phyloP scores from a whole-genome alignment of 2,113 vertebrate species.

The Crotalus helleri region DNA sequence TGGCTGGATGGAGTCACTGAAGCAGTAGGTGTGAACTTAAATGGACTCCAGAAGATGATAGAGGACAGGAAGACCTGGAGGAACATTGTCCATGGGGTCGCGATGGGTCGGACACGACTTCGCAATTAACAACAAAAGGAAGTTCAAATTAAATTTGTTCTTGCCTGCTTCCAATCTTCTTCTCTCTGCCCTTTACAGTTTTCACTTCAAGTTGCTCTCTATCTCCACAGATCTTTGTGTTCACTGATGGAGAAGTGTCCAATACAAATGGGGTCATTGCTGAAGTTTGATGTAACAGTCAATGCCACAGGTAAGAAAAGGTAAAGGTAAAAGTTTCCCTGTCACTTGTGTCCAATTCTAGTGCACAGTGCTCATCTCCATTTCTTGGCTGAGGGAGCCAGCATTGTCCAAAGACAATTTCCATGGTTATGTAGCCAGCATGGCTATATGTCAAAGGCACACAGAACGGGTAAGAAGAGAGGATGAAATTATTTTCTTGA shows the following conservation, averaged over 20 bases:
- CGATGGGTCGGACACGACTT: too few species aligned
- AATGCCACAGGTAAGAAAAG: conserved; percentile 73
- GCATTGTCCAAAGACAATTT: too few species aligned
- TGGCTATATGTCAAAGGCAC: too few species aligned
- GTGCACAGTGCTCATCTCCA: not conserved
- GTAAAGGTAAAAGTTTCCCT: not conserved
- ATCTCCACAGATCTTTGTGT: conserved; percentile 78
- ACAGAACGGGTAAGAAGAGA: conserved; percentile 65
- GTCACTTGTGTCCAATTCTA: not conserved
- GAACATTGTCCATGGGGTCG: too few species aligned
- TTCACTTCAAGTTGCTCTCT: conserved; percentile 4
- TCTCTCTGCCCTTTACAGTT: not conserved
- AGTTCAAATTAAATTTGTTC: not conserved
- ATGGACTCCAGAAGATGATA: too few species aligned
- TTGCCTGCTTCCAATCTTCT: not conserved
- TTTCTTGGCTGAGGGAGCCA: too few species aligned
- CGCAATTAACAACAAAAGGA: too few species aligned
- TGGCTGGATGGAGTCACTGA: too few species aligned
- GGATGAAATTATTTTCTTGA: not conserved
- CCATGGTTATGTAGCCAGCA: too few species aligned
- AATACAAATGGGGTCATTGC: conserved; percentile 74
- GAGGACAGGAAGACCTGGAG: too few species aligned
- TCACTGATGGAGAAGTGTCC: conserved; percentile 83
- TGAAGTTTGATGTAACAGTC: conserved; percentile 68
- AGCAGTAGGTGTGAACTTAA: too few species aligned